These are phyloP conservation scores for Myripristis murdjan DNA, from an alignment of 2,797 vertebrate genomes.

Conservation along the genomic window DNA sequence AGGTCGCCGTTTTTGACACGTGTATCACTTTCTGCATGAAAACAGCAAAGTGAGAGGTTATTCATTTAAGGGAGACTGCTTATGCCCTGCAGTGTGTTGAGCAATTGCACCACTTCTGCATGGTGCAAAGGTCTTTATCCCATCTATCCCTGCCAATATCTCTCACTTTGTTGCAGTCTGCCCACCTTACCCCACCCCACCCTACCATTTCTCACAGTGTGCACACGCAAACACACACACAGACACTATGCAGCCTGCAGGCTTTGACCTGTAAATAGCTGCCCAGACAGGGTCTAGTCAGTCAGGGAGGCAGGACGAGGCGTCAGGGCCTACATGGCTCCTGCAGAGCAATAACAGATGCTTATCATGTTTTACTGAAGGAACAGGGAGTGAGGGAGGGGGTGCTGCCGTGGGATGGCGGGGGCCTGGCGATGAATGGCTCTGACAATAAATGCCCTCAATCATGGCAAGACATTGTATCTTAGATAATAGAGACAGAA, in stretches of 20 bases:
- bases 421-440: slow-evolving; percentile 53
- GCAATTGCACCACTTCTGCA: slow-evolving; percentile 10
- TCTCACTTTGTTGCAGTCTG: not conserved
- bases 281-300: slow-evolving; percentile 86
- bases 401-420: slow-evolving; percentile 23
- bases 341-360: slow-evolving; percentile 75
- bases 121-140: slow-evolving; percentile 34
- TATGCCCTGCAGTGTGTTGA: slow-evolving; percentile 1
- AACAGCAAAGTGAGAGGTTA: slow-evolving; percentile 18
- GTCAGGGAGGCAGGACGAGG: slow-evolving; percentile 74
- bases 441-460: slow-evolving; percentile 66
- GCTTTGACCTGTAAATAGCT: slow-evolving; percentile 89
- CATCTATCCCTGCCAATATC: slow-evolving; percentile 6
- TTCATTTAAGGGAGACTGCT: slow-evolving; percentile 34
- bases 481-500: slow-evolving; percentile 35
- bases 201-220: no score
- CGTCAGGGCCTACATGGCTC: slow-evolving; percentile 71
- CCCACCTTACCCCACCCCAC: slow-evolving; percentile 33
- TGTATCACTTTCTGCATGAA: slow-evolving; percentile 39
- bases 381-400: slow-evolving; percentile 30
- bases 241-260: slow-evolving; percentile 79
- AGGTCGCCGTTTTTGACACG: slow-evolving; percentile 33
- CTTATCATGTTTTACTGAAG: slow-evolving; percentile 80
- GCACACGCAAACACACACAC: slow-evolving; percentile 65
- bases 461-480: slow-evolving; percentile 58